Evolutionary conservation across 92 coral and sea anemone species (phyloP), one percentile per base, ranked within the genome.

Genomic region (Hydrozoanthus gracilis): DNA sequence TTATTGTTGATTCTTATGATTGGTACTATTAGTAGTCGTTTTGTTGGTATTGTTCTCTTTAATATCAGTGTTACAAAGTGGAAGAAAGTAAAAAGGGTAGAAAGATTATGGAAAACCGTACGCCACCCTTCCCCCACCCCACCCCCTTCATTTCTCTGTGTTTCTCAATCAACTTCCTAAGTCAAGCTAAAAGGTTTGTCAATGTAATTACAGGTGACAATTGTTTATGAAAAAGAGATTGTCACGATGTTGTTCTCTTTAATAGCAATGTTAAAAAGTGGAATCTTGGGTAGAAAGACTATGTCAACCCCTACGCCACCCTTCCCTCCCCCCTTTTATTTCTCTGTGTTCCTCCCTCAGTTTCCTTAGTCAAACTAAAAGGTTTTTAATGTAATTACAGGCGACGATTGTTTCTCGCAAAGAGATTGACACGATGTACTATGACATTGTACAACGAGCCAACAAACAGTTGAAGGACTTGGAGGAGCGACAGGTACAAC

Each of bases 391-490:
- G 7, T n/a, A 17, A 58, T 20, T 86, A 4, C 68, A 95, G 98
- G 47, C 84, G 71, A 91, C 94, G 6, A 18, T 95, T 60, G 92
- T 95, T 93, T 88, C 88, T 20, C 95, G 96, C 16, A 88, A 90
- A 20, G 92, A 93, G 61, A 95, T 96, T 51, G 98, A 94, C 61
- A 78, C 88, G 48, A 76, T 93, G 44, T 90, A 95, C 90, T 86
- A 83, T 58, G 92, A 88, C 6, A 92, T 96, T 12, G 98, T 93
- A 3, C 89, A 91, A 16, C 93, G 92, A 51, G 93, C 93, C 16
- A 95, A 93, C 93, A 87, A 82, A 44, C 96, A 93, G 83, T 87
- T 96, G 62, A 93, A 88, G 70, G 95, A 96, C 44, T 82, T 96
- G 67, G 94, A 95, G 77, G 87, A 83, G 77, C 92, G 95, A 56